Base-by-base conservation (phyloP, 2,797 vertebrate genomes). In the Alcedo quadribrachys region DNA sequence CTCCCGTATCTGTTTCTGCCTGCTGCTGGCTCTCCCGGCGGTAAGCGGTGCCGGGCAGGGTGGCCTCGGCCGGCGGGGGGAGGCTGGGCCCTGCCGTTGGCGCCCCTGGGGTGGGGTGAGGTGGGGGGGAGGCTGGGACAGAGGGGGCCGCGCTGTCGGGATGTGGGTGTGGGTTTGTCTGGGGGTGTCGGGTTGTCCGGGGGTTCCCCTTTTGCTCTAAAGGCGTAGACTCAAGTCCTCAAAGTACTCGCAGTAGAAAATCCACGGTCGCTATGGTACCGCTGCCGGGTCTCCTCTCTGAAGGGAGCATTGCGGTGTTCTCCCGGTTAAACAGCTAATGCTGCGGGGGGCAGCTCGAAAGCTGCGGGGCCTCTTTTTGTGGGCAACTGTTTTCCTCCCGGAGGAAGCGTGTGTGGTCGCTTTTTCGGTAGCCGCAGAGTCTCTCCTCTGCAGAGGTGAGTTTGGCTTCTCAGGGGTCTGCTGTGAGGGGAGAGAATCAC, bases 181-280 rank as follows among this genome's bases (percentile, higher is more conserved):
- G 32, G 24, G 35, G 4, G 66, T 2, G 10, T 35, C 35, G 22
- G 46, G 46, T 22, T 14, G 21, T 20, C 43, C 11, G 32, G 24
- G 35, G 4, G 66, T 2, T 8, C 15, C 17, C 9, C 4, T 24
- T 30, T 25, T 28, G 4, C 11, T 30, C 32, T 14, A 1, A 2
- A 9, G 0, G 2, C 0, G 53, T 9, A 9, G 16, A 3, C 9
- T 40, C 20, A 1, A 2, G 0, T 1, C 4, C 22, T 11, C 14
- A 16, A 13, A 16, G 6, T 11, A 8, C 2, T 22, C 2, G 6
- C 22, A 18, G 13, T 37, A 7, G 15, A 8, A 37, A 51, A 18
- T 17, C 22, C 5, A 8, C 3, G 0, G 35, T 42, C 15, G 22
- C 25, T 35, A 9, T 42, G 57, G 13, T 45, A n/a, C 33, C 5